A percentile compares a stretch with the other conserved stretches of the same genome.
Evolutionary conservation across 2,113 vertebrate species (phyloP).

Genomic region (Epinephelus fuscoguttatus): DNA sequence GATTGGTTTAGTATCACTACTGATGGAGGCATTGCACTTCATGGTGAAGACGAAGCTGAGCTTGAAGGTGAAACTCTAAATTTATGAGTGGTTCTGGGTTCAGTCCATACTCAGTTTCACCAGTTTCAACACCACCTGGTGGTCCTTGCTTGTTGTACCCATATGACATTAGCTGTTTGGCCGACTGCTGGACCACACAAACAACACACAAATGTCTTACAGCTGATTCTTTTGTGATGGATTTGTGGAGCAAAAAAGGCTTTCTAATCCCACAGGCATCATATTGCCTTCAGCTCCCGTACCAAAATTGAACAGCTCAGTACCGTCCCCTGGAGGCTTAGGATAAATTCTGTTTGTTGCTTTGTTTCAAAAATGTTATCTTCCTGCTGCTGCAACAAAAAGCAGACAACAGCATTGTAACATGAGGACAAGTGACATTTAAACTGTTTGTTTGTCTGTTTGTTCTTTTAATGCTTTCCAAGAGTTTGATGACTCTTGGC

Average conservation of each 20-base stretch:
- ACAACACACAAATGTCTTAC: background rate
- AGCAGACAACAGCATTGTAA: background rate
- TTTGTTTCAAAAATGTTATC: slow-evolving; percentile 14
- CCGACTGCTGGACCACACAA: background rate
- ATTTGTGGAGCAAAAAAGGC: background rate
- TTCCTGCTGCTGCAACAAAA: slow-evolving; percentile 1
- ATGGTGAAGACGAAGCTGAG: background rate
- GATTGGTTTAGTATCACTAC: background rate
- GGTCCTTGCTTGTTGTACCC: background rate
- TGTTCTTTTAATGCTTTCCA: slow-evolving; percentile 9
- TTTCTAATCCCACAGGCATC: background rate
- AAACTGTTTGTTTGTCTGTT: slow-evolving; percentile 1
- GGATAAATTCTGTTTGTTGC: background rate
- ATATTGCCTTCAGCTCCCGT: too few species aligned
- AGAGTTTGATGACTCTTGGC: background rate
- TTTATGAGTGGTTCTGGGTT: background rate
- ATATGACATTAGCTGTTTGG: too few species aligned
- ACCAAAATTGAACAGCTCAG: background rate
- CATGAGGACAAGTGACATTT: slow-evolving; percentile 19
- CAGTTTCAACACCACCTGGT: background rate
- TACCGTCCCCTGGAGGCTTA: background rate
- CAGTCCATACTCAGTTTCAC: background rate
- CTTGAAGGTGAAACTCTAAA: background rate
- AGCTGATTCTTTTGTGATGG: background rate
- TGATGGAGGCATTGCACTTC: background rate